phyloP scores from a whole-genome alignment of 1,140 invertebrate species.

The Ceratina australensis region DNA sequence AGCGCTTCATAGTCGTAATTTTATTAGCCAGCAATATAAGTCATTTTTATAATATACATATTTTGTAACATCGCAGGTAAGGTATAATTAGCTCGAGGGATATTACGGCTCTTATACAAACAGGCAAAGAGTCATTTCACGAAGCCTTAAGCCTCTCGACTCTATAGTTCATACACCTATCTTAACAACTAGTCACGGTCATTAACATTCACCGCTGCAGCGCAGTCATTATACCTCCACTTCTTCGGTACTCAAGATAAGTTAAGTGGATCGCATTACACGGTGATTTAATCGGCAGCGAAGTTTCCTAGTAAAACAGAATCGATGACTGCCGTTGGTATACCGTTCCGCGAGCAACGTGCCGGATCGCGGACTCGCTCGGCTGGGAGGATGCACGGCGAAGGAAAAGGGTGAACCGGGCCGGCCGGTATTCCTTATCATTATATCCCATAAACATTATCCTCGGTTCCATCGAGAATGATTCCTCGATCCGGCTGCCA shows the following conservation, averaged over 20 bases:
- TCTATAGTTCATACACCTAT: too few species aligned
- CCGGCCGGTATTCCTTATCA: slow-evolving; percentile 56
- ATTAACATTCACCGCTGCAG: neutral
- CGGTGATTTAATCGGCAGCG: neutral
- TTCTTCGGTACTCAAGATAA: neutral
- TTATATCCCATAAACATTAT: slow-evolving; percentile 59
- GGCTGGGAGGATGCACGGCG: neutral
- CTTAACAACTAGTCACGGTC: too few species aligned
- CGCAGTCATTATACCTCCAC: neutral
- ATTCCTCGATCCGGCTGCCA: slow-evolving; percentile 59
- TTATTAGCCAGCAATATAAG: too few species aligned
- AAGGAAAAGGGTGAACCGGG: neutral
- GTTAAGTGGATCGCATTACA: neutral
- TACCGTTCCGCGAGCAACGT: too few species aligned
- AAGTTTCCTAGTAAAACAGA: neutral
- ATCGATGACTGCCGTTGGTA: slow-evolving; percentile 40
- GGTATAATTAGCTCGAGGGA: too few species aligned
- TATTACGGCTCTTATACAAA: too few species aligned
- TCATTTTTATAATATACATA: too few species aligned
- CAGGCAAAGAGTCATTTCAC: too few species aligned
- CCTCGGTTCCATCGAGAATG: slow-evolving; percentile 65
- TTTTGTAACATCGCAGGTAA: too few species aligned
- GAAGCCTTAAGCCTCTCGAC: too few species aligned
- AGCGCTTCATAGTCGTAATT: too few species aligned
- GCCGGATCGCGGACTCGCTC: too few species aligned